These are phyloP conservation scores for Physeter macrocephalus DNA, from an alignment of 2,113 vertebrate species.

Conservation along the genomic window DNA sequence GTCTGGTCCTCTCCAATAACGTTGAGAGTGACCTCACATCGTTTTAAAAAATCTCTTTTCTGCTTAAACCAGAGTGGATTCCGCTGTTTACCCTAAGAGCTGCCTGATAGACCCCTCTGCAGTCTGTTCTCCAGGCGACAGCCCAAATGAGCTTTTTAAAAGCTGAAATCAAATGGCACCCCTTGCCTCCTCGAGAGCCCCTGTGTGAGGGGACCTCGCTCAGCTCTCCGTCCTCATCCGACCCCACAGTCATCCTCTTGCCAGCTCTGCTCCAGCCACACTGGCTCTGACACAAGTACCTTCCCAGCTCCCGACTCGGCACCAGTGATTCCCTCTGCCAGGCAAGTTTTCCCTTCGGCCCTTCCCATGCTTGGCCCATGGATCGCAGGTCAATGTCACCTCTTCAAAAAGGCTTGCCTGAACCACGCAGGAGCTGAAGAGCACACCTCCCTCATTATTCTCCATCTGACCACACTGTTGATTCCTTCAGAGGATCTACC, in stretches of 20 bases:
- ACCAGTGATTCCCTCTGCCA: background rate
- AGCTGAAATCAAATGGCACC: background rate
- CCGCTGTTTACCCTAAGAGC: background rate
- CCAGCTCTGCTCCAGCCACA: background rate
- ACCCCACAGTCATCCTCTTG: no score
- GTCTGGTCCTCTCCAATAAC: background rate
- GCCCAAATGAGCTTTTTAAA: background rate
- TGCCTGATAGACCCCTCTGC: background rate
- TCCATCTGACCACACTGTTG: no score
- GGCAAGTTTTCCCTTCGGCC: background rate
- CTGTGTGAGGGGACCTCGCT: rapidly evolving
- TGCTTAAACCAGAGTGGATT: background rate
- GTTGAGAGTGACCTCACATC: background rate
- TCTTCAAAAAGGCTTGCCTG: background rate
- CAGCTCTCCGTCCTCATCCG: rapidly evolving
- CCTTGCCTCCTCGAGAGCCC: background rate
- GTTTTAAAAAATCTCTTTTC: background rate
- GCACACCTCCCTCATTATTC: background rate
- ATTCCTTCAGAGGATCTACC: background rate
- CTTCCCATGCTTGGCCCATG: background rate
- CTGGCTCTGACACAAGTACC: background rate
- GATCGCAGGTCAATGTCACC: background rate
- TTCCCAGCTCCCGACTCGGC: rapidly evolving
- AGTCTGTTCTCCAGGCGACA: background rate
- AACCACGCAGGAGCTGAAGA: background rate